Base-by-base conservation (phyloP, 2,888 invertebrate genomes). In the Lypha dubia region DNA sequence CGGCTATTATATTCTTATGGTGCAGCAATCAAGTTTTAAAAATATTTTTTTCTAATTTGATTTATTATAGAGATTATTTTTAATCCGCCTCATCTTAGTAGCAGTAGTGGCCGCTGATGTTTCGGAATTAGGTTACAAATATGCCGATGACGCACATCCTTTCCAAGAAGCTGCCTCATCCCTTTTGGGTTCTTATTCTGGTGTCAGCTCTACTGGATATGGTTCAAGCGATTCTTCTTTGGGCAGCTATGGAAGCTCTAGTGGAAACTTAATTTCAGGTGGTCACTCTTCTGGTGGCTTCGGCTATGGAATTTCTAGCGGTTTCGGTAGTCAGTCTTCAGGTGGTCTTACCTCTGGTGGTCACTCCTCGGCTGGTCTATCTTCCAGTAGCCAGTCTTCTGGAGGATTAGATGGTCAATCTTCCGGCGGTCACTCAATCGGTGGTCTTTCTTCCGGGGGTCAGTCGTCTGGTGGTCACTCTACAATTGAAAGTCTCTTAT, bases 81-180 rank as follows among this genome's bases (percentile, higher is more conserved):
- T 86, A 17, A 56, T 86, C 15, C 46, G 75, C 7, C 75, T 87
- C 8, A 80, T 77, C 24, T 68, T 86, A 46, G 81, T 86, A 76
- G 84, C 80, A 17, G 67, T 56, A 53, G 84, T 83, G 13, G 83
- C 67, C 56, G 87, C 85, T 24, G 87, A 86, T 84, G 87, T 87
- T 3, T 86, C 87, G 6, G 81, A 86, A 44, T 73, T 86, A 20
- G 83, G 85, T 15, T 87, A 87, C 24, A 86, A 82, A 28, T 87
- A 87, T 79, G 70, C 83, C 17, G 38, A n/a, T 7, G 71, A 56
- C 46, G 9, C 38, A 17, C 67, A 70, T 5, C 8, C 46, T 7
- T 79, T 79, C 4, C 9, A 24, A 3, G 79, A 38, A 32, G 70
- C 63, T 13, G 74, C 58, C 15, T 71, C 46, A n/a, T 65, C 71